phyloP scores from a whole-genome alignment of 2,797 vertebrate species.

The Chrosomus eos region DNA sequence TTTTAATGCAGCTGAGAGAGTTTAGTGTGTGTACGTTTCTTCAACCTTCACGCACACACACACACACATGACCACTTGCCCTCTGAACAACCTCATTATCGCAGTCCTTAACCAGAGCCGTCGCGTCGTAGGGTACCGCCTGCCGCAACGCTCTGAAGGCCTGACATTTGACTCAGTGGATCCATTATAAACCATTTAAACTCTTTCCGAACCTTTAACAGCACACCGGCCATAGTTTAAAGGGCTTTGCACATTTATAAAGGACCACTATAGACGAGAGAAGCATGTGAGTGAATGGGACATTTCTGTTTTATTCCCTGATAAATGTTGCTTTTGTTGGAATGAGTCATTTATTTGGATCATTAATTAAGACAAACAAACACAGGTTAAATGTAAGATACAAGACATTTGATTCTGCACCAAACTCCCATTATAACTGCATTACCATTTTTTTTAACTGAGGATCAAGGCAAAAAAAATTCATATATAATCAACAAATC shows the following conservation, averaged over 20 bases:
- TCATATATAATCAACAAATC: background rate
- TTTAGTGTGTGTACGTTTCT: constrained; percentile 13
- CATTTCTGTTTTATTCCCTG: background rate
- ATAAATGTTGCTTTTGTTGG: constrained; percentile 15
- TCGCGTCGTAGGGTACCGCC: background rate
- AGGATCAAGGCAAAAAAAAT: background rate
- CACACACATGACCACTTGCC: constrained; percentile 31
- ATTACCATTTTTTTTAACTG: background rate
- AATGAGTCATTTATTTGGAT: constrained; percentile 7
- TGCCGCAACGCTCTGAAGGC: background rate
- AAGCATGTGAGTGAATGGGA: background rate
- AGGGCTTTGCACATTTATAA: constrained; percentile 24
- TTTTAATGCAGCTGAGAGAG: constrained; percentile 3
- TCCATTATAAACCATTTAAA: constrained; percentile 34
- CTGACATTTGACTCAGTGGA: constrained; percentile 21
- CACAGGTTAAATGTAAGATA: background rate
- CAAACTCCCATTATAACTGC: background rate
- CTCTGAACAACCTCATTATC: constrained; percentile 30
- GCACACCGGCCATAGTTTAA: constrained; percentile 25
- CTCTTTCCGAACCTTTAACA: background rate
- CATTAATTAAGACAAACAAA: background rate
- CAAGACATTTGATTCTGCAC: background rate
- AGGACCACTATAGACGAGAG: background rate
- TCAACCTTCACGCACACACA: constrained; percentile 11
- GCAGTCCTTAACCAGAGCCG: constrained; percentile 26